Evolutionary conservation across 2,113 vertebrate species (phyloP), one percentile per base, ranked within the genome.

Genomic region (Bubalus kerabau): DNA sequence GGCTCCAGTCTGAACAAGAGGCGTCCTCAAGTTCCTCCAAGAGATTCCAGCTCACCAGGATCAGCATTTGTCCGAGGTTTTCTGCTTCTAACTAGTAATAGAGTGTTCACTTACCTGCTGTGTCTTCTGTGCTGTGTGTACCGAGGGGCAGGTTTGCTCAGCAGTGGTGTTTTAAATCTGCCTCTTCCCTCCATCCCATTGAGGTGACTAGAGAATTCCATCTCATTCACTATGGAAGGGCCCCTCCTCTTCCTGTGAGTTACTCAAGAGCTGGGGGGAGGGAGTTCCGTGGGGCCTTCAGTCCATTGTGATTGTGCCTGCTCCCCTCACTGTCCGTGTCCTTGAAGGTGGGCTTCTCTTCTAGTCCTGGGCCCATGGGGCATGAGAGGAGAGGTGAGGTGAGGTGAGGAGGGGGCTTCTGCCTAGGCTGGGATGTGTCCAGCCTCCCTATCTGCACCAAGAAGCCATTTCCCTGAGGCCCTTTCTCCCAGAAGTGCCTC

Each of bases 51-150:
- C 12, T 96, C 67, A 64, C 36, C 32, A 78, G 54, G 56, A 8
- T 84, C 50, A 56, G 40, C 36, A 0, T 82, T 64, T 59, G 52
- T 82, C 40, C 17, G n/a, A 15, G 6, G 7, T 28, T 84, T 97
- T 64, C 62, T 87, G 90, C 92, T 87, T 14, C 57, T 90, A 92
- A 80, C 48, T 57, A 81, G 28, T 59, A 97, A 95, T 92, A 85
- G 32, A 23, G 26, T 71, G 30, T 95, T n/a, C 6, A 52, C 57
- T 92, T 83, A 26, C 5, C 59, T 76, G 52, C 46, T 60, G 32
- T 97, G 54, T 96, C 48, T 91, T 89, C 46, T 95, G 87, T 60
- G 56, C 81, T 24, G 8, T 71, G 56, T 90, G 52, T 57, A 62
- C 74, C 28, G 52, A 9, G 64, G 64, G 64, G 76, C 71, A 60